Evolutionary conservation across 2,113 vertebrate species (phyloP), one percentile per base, ranked within the genome.

Genomic region (Lagopus leucura): DNA sequence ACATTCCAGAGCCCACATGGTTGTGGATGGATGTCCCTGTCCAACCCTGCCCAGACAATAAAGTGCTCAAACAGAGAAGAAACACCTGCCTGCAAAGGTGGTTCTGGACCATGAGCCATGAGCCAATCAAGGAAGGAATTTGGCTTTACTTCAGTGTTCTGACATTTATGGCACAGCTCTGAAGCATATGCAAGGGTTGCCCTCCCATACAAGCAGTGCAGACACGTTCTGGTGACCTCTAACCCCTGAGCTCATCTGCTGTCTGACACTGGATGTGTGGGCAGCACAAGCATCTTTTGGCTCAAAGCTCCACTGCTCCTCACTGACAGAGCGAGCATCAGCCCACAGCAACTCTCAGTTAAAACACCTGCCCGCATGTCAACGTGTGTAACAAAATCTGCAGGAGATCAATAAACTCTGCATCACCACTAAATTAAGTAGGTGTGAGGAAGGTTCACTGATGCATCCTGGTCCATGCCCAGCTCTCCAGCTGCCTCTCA

Each of bases 281-380:
- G 27, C 43, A 83, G 28, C 54, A 74, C 6, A 27, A n/a, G 28
- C 1, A 14, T 11, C 21, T 54, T 38, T 45, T 47, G 13, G 25
- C 47, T 43, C 43, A 60, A 71, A 88, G 66, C 22, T 42, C 75
- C 73, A 60, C 89, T 9, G 1, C n/a, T 10, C 15, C 81, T 45
- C 1, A 1, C 78, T 87, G 87, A 19, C 32, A 61, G 50, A 83
- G 34, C 82, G 50, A 83, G 34, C 82, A 64, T 80, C 74, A 67
- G 7, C 81, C 36, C 76, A 13, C 75, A 82, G 67, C 92, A 91
- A 64, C 82, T 89, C 84, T 89, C 57, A n/a, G 14, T 20, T 55
- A 25, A 54, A 50, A 88, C 71, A 25, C 19, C 74, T 55, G 60
- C 61, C n/a, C 1, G 0, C 3, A 3, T 5, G 32, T 48, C 77